phyloP scores from a whole-genome alignment of 2,113 vertebrate genomes.

The Camelus bactrianus region DNA sequence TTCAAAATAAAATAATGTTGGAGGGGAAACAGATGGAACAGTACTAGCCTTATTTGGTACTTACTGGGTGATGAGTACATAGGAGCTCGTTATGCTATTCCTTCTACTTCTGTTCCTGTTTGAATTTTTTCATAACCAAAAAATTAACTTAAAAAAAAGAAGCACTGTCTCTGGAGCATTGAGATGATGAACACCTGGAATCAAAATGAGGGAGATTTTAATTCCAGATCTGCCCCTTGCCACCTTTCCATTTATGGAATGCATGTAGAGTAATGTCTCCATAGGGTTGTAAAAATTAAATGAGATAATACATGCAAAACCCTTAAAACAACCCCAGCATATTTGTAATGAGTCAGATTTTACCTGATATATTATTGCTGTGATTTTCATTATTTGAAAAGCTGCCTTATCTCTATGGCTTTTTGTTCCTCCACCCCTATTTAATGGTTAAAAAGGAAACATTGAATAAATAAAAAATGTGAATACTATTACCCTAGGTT shows the following conservation, averaged over 20 bases:
- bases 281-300: background rate
- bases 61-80: background rate
- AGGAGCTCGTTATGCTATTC: background rate
- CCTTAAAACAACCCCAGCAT: background rate
- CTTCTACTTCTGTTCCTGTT: background rate
- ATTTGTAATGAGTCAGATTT: background rate
- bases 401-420: background rate
- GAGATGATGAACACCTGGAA: background rate
- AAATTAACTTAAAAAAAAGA: background rate
- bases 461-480: background rate
- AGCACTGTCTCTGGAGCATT: background rate
- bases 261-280: background rate
- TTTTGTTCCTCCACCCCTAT: background rate
- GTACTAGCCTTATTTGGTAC: background rate
- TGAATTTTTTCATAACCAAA: background rate
- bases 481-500: background rate
- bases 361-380: background rate
- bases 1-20: conserved; percentile 27
- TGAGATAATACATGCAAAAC: background rate
- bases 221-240: background rate
- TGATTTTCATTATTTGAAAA: background rate
- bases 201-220: background rate
- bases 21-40: background rate
- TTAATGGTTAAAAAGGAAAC: background rate
- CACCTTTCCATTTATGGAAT: background rate